These are phyloP conservation scores for Lutjanus erythropterus DNA, from an alignment of 2,113 vertebrate species.

Conservation along the genomic window DNA sequence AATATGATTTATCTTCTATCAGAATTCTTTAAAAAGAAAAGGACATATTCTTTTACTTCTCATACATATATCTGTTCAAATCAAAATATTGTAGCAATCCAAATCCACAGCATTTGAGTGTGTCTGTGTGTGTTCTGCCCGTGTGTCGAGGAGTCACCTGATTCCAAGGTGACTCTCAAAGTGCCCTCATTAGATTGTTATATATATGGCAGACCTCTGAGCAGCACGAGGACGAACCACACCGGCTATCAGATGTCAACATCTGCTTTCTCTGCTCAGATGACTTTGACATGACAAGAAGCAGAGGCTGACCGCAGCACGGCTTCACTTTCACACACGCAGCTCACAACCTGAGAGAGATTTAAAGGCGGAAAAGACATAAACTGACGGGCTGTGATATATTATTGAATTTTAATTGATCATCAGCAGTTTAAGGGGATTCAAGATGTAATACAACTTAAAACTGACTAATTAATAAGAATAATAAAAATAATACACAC, in stretches of 20 bases:
- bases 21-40: background rate
- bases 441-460: background rate
- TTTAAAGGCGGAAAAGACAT: background rate
- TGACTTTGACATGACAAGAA: slow-evolving; percentile 10
- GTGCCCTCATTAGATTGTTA: background rate
- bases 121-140: background rate
- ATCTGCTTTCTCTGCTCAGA: background rate
- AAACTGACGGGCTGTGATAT: background rate
- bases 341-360: background rate
- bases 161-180: slow-evolving; percentile 15
- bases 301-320: background rate
- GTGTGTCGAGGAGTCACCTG: background rate
- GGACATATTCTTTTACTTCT: background rate
- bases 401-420: background rate
- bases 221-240: background rate
- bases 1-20: background rate
- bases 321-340: background rate
- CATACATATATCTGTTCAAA: background rate
- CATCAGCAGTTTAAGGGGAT: background rate
- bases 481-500: background rate
- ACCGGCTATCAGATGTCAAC: background rate
- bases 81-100: background rate
- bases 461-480: background rate
- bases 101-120: background rate
- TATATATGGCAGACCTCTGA: background rate